phyloP scores from a whole-genome alignment of 2,888 invertebrate genomes.

The Monopis laevigella region DNA sequence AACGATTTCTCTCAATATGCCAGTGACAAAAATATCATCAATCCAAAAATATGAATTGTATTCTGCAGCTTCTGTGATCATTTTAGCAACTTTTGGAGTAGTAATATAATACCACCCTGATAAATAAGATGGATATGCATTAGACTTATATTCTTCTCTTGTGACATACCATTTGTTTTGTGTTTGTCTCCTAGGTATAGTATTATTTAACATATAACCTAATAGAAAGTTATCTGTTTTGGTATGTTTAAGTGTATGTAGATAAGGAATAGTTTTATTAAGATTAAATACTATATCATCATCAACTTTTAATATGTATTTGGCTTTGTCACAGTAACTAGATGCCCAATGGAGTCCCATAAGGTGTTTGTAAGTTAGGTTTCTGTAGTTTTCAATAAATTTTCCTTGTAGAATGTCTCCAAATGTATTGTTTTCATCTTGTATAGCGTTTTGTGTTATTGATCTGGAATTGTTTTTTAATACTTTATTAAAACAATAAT shows the following conservation, averaged over 20 bases:
- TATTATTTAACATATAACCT: constrained; percentile 74
- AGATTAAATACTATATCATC: constrained; percentile 82
- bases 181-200: constrained; percentile 71
- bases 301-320: constrained; percentile 81
- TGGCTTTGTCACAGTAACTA: constrained; percentile 66
- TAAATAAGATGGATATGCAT: constrained; percentile 76
- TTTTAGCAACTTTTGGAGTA: constrained; percentile 69
- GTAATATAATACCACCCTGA: constrained; percentile 89
- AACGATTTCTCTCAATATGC: constrained; percentile 72
- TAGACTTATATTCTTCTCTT: constrained; percentile 67
- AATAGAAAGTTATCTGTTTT: constrained; percentile 43
- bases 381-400: constrained; percentile 80
- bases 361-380: constrained; percentile 83
- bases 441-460: constrained; percentile 64
- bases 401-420: constrained; percentile 80
- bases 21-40: constrained; percentile 89
- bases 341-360: constrained; percentile 84
- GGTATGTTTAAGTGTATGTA: constrained; percentile 24
- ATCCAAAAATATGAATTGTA: constrained; percentile 86
- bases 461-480: too few relatives aligned
- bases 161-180: constrained; percentile 86
- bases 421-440: constrained; percentile 70
- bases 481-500: too few relatives aligned
- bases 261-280: constrained; percentile 44
- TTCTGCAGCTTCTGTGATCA: constrained; percentile 63